Base-by-base conservation (phyloP, 64 coral and sea anemone species). In the Hydrozoanthus tunicans region DNA sequence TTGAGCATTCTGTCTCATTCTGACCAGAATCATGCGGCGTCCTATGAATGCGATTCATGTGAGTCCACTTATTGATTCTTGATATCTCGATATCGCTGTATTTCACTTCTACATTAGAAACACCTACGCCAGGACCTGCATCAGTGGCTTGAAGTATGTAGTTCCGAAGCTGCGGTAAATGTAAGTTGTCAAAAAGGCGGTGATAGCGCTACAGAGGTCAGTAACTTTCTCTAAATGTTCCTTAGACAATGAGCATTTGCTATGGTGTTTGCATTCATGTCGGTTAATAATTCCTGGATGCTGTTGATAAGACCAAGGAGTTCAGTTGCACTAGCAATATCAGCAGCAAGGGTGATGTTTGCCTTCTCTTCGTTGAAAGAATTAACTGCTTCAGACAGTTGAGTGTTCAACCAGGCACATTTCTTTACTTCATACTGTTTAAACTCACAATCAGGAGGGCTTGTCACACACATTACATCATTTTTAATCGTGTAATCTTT, bases 331-430 rank as follows among this genome's bases (percentile, higher is more conserved):
- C 80, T 51, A 79, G 77, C 77, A 79, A 79, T 23, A 59, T 60
- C 56, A 79, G 77, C 56, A 79, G 77, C 77, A 81, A 72, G 57
- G 56, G 81, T 78, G n/a, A 85, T 27, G 71, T 54, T 92, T 24
- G 59, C 81, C 90, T 92, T 92, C 70, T 92, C 90, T 77, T 92
- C 81, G 52, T 92, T 59, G 32, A 92, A 86, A 62, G 57, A 77
- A 92, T 76, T 92, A 77, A 92, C 81, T 73, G 81, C 91, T 92
- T 92, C 80, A 92, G 91, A 92, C 73, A 92, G 69, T 14, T 86
- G 91, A 56, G 8, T 73, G 60, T 86, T 85, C 82, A 90, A 64
- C 92, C 77, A 93, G 56, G 26, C n/a, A 11, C 56, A 23, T 59
- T 85, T 92, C 53, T 92, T 55, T 51, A 81, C 58, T 89, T 89